These are phyloP conservation scores for Mesembrinibis cayennensis DNA, from an alignment of 2,113 vertebrate genomes.

Conservation along the genomic window DNA sequence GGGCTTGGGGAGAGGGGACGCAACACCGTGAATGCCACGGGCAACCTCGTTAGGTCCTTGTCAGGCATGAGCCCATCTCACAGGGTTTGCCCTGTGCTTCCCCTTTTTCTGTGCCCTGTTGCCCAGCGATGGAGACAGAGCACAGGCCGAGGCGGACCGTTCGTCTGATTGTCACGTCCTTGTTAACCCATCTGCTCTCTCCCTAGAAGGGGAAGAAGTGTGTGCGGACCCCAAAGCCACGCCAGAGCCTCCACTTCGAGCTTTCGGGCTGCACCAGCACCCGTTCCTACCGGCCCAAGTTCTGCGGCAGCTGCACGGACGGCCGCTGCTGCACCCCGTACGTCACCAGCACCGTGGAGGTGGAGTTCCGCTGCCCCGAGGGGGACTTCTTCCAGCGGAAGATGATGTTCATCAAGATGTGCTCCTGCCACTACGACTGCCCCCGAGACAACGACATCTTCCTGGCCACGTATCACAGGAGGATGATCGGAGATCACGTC, in stretches of 20 bases:
- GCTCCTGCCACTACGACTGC: constrained; percentile 78
- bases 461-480: constrained; percentile 63
- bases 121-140: accelerated
- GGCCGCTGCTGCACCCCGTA: constrained; percentile 77
- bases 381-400: constrained; percentile 75
- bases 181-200: not conserved
- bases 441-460: constrained; percentile 79
- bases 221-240: constrained; percentile 63
- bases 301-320: constrained; percentile 77
- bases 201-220: constrained; percentile 78
- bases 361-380: constrained; percentile 79
- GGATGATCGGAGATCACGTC: constrained; percentile 74
- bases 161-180: accelerated
- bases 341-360: constrained; percentile 57
- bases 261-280: constrained; percentile 77
- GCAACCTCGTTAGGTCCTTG: not conserved
- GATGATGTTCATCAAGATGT: constrained; percentile 83
- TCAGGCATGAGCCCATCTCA: not conserved
- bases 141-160: not conserved
- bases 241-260: constrained; percentile 69
- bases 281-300: constrained; percentile 72
- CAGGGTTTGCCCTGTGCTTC: not conserved
- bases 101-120: not conserved
- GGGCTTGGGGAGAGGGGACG: not conserved
- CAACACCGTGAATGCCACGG: too few relatives aligned